Percentiles rank a stretch among this genome's conserved stretches.
These are phyloP conservation scores for Plagodis dolabraria DNA, from an alignment of 2,888 invertebrate species.

Conservation along the genomic window DNA sequence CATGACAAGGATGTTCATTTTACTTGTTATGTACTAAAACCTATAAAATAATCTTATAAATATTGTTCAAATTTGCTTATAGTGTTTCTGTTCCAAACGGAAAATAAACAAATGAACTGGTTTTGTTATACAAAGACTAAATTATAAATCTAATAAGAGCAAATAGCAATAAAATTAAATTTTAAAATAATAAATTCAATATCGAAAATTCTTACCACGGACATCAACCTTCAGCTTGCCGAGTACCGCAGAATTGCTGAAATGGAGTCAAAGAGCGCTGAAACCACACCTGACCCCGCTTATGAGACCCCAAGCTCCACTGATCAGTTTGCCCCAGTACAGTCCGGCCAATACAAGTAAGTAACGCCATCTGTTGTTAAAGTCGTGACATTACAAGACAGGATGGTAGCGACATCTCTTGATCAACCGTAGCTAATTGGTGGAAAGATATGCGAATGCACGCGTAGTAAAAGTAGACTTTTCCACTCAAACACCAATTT, in stretches of 20 bases:
- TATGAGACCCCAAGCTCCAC: constrained; percentile 32
- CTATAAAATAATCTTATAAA: no score
- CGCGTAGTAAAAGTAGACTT: constrained; percentile 1
- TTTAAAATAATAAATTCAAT: background rate
- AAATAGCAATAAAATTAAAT: constrained; percentile 10
- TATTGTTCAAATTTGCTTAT: no score
- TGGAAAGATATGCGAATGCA: constrained; percentile 5
- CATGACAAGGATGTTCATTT: no score
- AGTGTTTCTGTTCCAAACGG: no score
- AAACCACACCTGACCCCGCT: constrained; percentile 22
- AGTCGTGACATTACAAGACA: constrained; percentile 25
- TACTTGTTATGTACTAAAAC: no score
- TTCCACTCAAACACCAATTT: constrained; percentile 9
- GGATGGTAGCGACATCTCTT: constrained; percentile 38
- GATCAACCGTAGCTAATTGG: constrained; percentile 19
- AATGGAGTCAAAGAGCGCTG: constrained; percentile 20
- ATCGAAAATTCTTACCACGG: constrained; percentile 13
- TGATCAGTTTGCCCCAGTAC: constrained; percentile 23
- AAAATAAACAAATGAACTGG: no score
- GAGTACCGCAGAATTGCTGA: constrained; percentile 23
- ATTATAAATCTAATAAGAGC: background rate
- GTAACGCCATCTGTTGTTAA: constrained; percentile 42
- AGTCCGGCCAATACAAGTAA: constrained; percentile 28
- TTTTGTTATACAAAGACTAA: no score
- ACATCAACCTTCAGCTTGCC: constrained; percentile 26